phyloP scores from a whole-genome alignment of 2,113 vertebrate genomes.

The Sporophila hypoxantha region DNA sequence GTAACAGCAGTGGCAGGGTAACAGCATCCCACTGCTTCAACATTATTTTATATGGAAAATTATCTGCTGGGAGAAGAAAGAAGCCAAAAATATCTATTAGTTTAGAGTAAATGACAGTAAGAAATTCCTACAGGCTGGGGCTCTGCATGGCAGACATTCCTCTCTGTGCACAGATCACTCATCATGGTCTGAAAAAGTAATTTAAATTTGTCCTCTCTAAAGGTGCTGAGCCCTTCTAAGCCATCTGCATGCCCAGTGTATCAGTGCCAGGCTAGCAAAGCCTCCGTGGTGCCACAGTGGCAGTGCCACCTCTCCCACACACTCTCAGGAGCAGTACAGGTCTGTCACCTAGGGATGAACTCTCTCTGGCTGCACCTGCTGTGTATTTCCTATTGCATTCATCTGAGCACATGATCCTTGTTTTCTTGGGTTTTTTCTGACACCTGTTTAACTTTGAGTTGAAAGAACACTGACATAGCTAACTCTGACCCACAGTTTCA shows the following conservation, averaged over 20 bases:
- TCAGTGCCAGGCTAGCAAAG: not conserved
- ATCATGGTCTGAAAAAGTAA: not conserved
- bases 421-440: not conserved
- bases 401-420: not conserved
- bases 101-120: not conserved
- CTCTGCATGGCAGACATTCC: not conserved
- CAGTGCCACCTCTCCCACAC: not conserved
- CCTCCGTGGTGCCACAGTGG: not conserved
- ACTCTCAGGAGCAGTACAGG: not conserved
- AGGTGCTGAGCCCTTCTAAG: not conserved
- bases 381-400: not conserved
- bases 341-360: not conserved
- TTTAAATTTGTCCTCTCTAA: not conserved
- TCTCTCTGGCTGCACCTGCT: not conserved
- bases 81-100: not conserved
- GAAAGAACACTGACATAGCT: not conserved
- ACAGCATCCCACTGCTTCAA: not conserved
- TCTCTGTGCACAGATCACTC: not conserved
- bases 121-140: not conserved
- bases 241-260: not conserved
- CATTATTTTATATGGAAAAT: not conserved
- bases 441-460: not conserved
- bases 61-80: not conserved
- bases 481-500: not conserved
- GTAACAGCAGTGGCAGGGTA: not conserved